Conservation (phyloP, 2,797 vertebrate genomes). For the Cetoscarus ocellatus region DNA sequence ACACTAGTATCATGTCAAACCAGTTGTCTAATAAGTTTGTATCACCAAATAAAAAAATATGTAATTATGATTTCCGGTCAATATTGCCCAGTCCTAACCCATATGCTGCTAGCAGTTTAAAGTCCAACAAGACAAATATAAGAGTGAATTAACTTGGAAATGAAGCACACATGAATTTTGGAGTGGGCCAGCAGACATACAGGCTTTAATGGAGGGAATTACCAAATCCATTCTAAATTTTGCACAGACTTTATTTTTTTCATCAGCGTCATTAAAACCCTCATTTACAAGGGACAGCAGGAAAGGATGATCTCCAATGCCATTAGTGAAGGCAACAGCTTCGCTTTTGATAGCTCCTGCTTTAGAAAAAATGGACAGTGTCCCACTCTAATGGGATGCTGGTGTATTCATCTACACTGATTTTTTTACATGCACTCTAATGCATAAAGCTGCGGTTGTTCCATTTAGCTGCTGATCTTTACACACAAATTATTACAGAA, state of each 20-base stretch:
- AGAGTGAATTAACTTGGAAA: conserved; percentile 47
- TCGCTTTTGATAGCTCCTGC: conserved; percentile 62
- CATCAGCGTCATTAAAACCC: conserved; percentile 69
- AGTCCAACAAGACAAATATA: conserved; percentile 41
- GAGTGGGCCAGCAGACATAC: conserved; percentile 40
- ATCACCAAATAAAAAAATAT: too few relatives aligned
- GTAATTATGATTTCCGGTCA: too few relatives aligned
- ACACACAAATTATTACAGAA: conserved; percentile 11
- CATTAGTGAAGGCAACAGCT: conserved; percentile 68
- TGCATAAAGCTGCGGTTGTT: conserved; percentile 44
- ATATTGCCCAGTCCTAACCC: too few relatives aligned
- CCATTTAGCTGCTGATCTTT: conserved; percentile 27
- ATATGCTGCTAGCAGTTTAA: conserved; percentile 14
- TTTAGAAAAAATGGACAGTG: conserved; percentile 60
- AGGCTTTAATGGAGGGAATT: conserved; percentile 58
- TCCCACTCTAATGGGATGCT: conserved; percentile 60
- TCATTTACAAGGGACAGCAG: conserved; percentile 67
- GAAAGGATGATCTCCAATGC: conserved; percentile 69
- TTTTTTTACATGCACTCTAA: conserved; percentile 17
- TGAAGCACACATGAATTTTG: conserved; percentile 40
- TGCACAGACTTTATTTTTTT: conserved; percentile 64
- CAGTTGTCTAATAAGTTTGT: too few relatives aligned
- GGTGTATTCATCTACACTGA: conserved; percentile 50
- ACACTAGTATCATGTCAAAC: too few relatives aligned
- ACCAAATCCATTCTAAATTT: conserved; percentile 60